Conservation (phyloP, 2,113 vertebrate species). For the Anarhynchus alexandrinus region DNA sequence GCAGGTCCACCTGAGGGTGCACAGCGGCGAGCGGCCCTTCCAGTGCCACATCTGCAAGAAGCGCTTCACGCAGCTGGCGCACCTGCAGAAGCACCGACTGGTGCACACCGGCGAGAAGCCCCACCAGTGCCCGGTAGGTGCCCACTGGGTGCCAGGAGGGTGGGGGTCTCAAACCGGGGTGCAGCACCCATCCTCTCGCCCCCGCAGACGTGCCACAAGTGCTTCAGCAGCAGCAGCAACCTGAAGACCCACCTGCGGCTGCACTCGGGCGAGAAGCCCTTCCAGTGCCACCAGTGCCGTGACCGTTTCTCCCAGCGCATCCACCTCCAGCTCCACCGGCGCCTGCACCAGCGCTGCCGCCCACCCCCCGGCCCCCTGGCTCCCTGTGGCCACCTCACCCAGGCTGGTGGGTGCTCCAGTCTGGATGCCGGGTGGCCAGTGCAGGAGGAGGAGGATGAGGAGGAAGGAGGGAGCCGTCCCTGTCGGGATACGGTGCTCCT, state of each 20-base stretch:
- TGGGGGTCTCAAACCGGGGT: background rate
- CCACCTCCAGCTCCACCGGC: conserved; percentile 80
- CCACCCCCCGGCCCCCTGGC: conserved; percentile 38
- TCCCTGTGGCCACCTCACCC: background rate
- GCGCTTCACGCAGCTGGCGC: conserved; percentile 87
- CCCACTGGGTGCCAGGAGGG: background rate
- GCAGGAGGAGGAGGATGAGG: background rate
- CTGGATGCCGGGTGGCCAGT: conserved; percentile 54
- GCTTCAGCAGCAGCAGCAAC: conserved; percentile 89
- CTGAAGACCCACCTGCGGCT: conserved; percentile 84
- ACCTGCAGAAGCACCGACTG: conserved; percentile 87
- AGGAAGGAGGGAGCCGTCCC: conserved; percentile 7
- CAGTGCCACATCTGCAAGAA: conserved; percentile 83
- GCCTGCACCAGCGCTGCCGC: conserved; percentile 62
- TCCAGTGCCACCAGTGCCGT: conserved; percentile 75
- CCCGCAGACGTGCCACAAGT: conserved; percentile 79
- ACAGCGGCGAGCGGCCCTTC: conserved; percentile 88
- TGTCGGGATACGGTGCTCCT: conserved; percentile 37
- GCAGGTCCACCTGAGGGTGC: conserved; percentile 88
- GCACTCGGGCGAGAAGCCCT: conserved; percentile 77
- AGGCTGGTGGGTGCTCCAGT: conserved; percentile 45
- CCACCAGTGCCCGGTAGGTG: conserved; percentile 79
- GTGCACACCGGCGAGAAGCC: conserved; percentile 88
- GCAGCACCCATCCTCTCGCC: background rate
- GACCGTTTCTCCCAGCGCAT: conserved; percentile 75